Base-by-base conservation (phyloP, 2,797 vertebrate genomes). In the Buphagus erythrorhynchus region DNA sequence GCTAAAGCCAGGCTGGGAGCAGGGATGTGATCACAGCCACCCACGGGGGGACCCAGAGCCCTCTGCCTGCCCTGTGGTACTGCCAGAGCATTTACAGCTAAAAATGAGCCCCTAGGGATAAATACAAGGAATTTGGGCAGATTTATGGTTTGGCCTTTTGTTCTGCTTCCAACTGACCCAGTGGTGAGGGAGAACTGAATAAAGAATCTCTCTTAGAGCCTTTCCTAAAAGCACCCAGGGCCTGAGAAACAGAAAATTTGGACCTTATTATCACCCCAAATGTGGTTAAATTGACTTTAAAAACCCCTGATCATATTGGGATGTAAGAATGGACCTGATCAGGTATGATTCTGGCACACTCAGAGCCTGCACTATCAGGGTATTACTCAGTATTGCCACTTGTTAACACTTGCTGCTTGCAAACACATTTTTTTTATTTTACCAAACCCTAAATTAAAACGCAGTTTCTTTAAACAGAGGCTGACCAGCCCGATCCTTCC, bases 41-140 rank as follows among this genome's bases (percentile, higher is more conserved):
- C 2, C n/a, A 18, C 0, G 0, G 65, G 51, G 46, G 15, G n/a
- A 54, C 42, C 11, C 5, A 5, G 48, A 57, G 51, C 40, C 49
- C 76, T 59, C 25, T 78, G 42, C 52, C 77, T 83, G 57, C 61
- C 73, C 66, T 14, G 13, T 14, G 46, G 51, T 7, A 5, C 11
- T 5, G 2, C 59, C n/a, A 62, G 33, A 58, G 46, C 11, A 13
- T 85, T 87, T 45, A 17, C 72, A 93, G 76, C 73, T 63, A 1
- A 61, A 79, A 77, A 52, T 2, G 13, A 91, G 48, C 26, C 38
- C 46, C 15, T 20, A 46, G 76, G 75, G 69, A n/a, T 42, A 61
- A 80, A 92, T 31, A 57, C 1, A 11, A 80, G 36, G 61, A 80
- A 18, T 13, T 5, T 43, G 62, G 73, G 43, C 26, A 66, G 42